Evolutionary conservation across 2,113 vertebrate species (phyloP), one percentile per base, ranked within the genome.

Genomic region (Heptranchias perlo): DNA sequence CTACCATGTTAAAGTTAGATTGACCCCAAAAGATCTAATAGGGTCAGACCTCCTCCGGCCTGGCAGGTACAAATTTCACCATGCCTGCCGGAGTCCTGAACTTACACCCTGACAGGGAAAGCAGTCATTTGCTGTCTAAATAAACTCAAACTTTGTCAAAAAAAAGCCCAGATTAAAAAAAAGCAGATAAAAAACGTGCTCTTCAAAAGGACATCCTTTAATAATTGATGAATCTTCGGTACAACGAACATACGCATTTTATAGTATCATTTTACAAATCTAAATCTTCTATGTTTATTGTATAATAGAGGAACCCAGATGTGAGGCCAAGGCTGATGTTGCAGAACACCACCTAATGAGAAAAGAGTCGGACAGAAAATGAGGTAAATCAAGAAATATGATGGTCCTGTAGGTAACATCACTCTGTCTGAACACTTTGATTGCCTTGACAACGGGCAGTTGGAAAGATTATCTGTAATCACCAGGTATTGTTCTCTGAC

Each of bases 361-460:
- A 31, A 54, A 89, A 13, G 49, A 58, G 28, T 89, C 54, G 52
- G 86, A 89, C 25, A 14, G 31, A 58, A 25, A 10, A 54, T 54
- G 49, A 89, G 52, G 86, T 58, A 89, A 89, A 54, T 93, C 35
- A 93, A 93, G 89, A n/a, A 91, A 54, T 21, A 23, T n/a, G n/a
- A n/a, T n/a, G n/a, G n/a, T n/a, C n/a, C n/a, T n/a, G n/a, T n/a
- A n/a, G n/a, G n/a, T n/a, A n/a, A n/a, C n/a, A n/a, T n/a, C n/a
- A n/a, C n/a, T n/a, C n/a, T n/a, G n/a, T n/a, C n/a, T n/a, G n/a
- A n/a, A n/a, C n/a, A n/a, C n/a, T n/a, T n/a, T n/a, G n/a, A n/a
- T n/a, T n/a, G n/a, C n/a, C n/a, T n/a, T n/a, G n/a, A n/a, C n/a
- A n/a, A n/a, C n/a, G n/a, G n/a, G n/a, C n/a, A n/a, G n/a, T n/a